A percentile compares a stretch with the other conserved stretches of the same genome.
These are phyloP conservation scores for Scaptomyza reducta DNA, from an alignment of 2,888 invertebrate genomes.

Conservation along the genomic window DNA sequence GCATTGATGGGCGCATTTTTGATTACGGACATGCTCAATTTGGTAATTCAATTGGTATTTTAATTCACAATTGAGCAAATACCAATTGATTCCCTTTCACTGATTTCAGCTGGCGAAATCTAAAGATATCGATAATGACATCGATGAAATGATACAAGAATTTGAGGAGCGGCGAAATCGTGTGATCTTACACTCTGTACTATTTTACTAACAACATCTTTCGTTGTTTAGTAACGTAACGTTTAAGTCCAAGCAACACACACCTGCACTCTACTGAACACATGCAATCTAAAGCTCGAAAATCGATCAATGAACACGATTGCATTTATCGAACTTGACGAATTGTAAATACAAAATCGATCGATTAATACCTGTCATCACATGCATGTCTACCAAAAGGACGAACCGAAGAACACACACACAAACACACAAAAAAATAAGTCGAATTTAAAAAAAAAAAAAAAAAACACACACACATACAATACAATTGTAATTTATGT, in stretches of 20 bases:
- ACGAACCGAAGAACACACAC: slow-evolving; percentile 20
- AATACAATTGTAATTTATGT: slow-evolving; percentile 52
- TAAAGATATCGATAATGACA: slow-evolving; percentile 67
- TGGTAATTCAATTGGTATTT: slow-evolving; percentile 86
- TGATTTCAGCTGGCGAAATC: slow-evolving; percentile 62
- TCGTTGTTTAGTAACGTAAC: slow-evolving; percentile 26
- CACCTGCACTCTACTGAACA: slow-evolving; percentile 52
- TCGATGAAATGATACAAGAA: slow-evolving; percentile 71
- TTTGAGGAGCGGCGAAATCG: slow-evolving; percentile 71
- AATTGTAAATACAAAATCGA: slow-evolving; percentile 43
- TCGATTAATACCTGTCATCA: slow-evolving; percentile 27
- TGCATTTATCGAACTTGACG: slow-evolving; percentile 11
- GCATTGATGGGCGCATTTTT: slow-evolving; percentile 99
- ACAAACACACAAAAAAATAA: slow-evolving; percentile 4
- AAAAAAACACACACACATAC: slow-evolving; percentile 4
- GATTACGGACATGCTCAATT: slow-evolving; percentile 96
- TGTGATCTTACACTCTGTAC: slow-evolving; percentile 66
- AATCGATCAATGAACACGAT: background rate
- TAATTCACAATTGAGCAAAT: background rate
- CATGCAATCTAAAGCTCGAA: slow-evolving; percentile 22
- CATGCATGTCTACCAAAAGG: slow-evolving; percentile 22
- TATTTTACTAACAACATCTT: slow-evolving; percentile 73
- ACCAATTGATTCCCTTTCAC: background rate
- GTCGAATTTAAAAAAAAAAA: slow-evolving; percentile 4
- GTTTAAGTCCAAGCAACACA: slow-evolving; percentile 40